Base-by-base conservation (phyloP, 2,113 vertebrate species). In the Rallus limicola region DNA sequence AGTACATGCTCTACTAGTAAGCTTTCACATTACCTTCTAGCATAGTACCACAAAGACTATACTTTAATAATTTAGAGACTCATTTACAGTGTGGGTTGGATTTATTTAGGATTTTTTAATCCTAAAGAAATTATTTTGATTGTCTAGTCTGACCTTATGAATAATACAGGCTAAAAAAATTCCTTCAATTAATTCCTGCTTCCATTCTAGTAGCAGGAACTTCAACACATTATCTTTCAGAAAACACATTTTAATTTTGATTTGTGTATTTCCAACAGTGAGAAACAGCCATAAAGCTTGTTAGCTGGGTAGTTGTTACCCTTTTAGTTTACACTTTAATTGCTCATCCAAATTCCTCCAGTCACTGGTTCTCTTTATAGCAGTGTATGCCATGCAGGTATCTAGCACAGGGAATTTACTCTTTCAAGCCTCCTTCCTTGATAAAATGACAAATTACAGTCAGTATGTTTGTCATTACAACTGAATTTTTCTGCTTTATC, bases 91-190 rank as follows among this genome's bases (percentile, higher is more conserved):
- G 48, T 46, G 44, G 42, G 15, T 36, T 36, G 16, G 52, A n/a
- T n/a, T n/a, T n/a, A n/a, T n/a, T n/a, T n/a, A n/a, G n/a, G n/a
- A n/a, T n/a, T n/a, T 28, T 59, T 69, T 68, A 92, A 86, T 63
- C 64, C 71, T 53, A 16, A 71, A 91, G 58, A 95, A 85, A 69
- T 76, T 81, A 82, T 88, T 95, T 85, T 85, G 55, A 83, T 93
- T 83, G 67, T 72, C 53, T 91, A 50, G 7, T 62, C 82, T 82
- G 70, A 85, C 82, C 75, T 82, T 85, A 89, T 80, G 82, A 95
- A 94, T 92, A 94, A 97, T 82, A 90, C 24, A 95, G n/a, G 36
- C n/a, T 75, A 44, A 10, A 95, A 62, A 71, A 84, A 92, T 69
- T 85, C 58, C 40, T 70, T 34, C n/a, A 89, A 91, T 89, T 91